Evolutionary conservation across 1,140 invertebrate species (phyloP).

Genomic region (Heliconius eleuchia): DNA sequence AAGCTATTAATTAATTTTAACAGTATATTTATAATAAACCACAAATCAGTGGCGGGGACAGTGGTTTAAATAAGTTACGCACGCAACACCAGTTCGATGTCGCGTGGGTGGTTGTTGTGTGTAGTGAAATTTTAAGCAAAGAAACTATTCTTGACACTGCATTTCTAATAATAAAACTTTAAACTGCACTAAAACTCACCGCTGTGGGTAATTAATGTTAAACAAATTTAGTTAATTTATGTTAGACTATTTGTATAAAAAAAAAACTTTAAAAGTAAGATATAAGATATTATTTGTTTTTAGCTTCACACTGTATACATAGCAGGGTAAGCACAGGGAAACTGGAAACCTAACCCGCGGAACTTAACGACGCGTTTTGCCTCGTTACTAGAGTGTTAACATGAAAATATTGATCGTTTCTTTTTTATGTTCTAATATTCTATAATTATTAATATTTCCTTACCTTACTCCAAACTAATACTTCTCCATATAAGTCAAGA

Average conservation of each 20-base stretch:
- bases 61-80: conserved; percentile 42
- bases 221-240: too few species aligned
- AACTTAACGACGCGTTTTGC: too few species aligned
- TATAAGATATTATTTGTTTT: too few species aligned
- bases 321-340: too few species aligned
- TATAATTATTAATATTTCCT: too few species aligned
- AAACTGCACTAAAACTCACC: not conserved
- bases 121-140: conserved; percentile 66
- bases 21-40: conserved; percentile 34
- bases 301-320: too few species aligned
- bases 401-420: too few species aligned
- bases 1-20: conserved; percentile 36
- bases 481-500: not conserved
- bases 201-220: not conserved
- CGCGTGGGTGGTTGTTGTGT: conserved; percentile 53
- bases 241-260: too few species aligned
- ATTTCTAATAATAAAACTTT: conserved; percentile 1
- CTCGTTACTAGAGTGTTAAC: too few species aligned
- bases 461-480: not conserved
- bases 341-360: too few species aligned
- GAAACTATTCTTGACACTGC: conserved; percentile 24
- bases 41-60: conserved; percentile 39
- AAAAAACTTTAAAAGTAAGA: too few species aligned
- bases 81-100: conserved; percentile 42
- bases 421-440: too few species aligned